These are phyloP conservation scores for Atta cephalotes DNA, from an alignment of 1,140 invertebrate genomes.

Conservation along the genomic window DNA sequence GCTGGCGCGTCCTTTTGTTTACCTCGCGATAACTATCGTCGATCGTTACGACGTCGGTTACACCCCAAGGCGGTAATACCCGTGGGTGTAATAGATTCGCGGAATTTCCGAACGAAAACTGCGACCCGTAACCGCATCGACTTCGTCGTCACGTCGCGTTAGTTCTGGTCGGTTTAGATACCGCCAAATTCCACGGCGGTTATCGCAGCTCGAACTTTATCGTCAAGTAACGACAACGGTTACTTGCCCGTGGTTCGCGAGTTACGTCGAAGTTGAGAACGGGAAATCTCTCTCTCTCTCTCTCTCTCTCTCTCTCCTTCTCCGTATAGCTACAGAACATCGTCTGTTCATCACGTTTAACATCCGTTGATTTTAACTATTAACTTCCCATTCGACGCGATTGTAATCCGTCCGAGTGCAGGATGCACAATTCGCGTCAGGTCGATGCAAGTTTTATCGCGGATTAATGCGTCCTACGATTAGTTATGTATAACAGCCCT, in stretches of 20 bases:
- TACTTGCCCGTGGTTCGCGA: constrained; percentile 56
- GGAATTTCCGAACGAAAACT: constrained; percentile 62
- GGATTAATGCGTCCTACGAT: constrained; percentile 60
- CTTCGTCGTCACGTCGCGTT: constrained; percentile 19
- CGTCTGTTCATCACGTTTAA: constrained; percentile 41
- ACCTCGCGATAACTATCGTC: constrained; percentile 70
- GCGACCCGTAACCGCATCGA: constrained; percentile 46
- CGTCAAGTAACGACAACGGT: constrained; percentile 50
- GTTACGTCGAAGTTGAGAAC: constrained; percentile 53
- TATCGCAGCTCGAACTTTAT: constrained; percentile 53
- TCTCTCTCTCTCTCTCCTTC: too few relatives aligned
- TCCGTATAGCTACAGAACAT: constrained; percentile 2
- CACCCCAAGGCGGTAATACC: constrained; percentile 54
- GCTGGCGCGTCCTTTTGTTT: constrained; percentile 67
- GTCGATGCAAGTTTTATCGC: constrained; percentile 48
- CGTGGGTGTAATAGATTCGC: constrained; percentile 62
- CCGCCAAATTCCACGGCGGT: constrained; percentile 32
- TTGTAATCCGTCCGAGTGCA: constrained; percentile 22
- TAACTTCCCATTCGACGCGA: constrained; percentile 26
- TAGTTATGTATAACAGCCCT: constrained; percentile 48
- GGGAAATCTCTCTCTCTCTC: not conserved
- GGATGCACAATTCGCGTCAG: not conserved
- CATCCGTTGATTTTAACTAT: constrained; percentile 24
- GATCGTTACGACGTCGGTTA: constrained; percentile 69
- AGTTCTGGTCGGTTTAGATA: constrained; percentile 48